These are phyloP conservation scores for Scopus umbretta DNA, from an alignment of 2,113 vertebrate species.

Conservation along the genomic window DNA sequence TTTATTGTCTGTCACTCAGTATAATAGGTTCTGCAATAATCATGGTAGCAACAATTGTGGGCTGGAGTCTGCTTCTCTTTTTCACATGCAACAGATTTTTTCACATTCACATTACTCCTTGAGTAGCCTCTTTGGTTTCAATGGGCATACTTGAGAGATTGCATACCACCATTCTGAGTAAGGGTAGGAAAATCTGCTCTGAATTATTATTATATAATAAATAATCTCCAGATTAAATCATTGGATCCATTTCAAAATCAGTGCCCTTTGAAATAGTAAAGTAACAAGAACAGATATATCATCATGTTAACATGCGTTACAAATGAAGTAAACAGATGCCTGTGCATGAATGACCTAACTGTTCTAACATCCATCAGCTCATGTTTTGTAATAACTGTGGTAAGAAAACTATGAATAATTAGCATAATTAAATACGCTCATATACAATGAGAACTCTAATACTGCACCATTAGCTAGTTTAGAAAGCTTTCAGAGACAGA, in stretches of 20 bases:
- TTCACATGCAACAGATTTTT: background rate
- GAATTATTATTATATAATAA: background rate
- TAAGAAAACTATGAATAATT: background rate
- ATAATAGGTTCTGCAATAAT: background rate
- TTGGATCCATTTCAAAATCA: background rate
- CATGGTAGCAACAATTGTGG: background rate
- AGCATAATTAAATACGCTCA: background rate
- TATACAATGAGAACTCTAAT: background rate
- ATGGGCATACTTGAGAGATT: background rate
- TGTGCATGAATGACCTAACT: background rate
- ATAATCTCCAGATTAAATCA: background rate
- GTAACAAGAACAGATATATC: background rate
- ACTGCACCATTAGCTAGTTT: background rate
- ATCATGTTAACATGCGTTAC: background rate
- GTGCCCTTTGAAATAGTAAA: background rate
- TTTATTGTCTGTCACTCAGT: background rate
- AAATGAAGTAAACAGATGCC: background rate
- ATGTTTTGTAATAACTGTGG: background rate
- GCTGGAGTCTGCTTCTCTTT: background rate
- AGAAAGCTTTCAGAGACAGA: background rate
- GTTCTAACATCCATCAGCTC: background rate
- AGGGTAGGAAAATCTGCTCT: background rate
- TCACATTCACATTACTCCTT: background rate
- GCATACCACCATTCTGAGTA: background rate
- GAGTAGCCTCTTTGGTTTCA: background rate